Evolutionary conservation across 2,113 vertebrate genomes (phyloP).

Genomic region (Rhinoderma darwinii): DNA sequence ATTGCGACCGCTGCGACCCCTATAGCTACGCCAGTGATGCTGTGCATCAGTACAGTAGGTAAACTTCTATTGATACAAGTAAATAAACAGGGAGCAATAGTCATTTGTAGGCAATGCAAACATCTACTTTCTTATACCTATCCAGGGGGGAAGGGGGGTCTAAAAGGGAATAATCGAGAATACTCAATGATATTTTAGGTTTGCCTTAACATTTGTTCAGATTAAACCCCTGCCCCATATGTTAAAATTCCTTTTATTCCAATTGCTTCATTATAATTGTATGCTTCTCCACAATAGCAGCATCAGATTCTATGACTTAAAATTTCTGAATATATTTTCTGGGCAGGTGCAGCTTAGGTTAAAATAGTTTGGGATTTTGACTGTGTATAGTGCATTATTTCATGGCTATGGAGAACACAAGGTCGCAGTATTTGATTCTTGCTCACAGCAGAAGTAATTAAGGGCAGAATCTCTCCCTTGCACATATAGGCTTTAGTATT

Average conservation of each 20-base stretch:
- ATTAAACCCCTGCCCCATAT: neutral
- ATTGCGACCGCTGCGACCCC: too few species aligned
- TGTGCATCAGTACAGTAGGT: too few species aligned
- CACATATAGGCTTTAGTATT: slow-evolving; percentile 48
- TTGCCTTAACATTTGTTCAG: too few species aligned
- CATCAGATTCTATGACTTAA: neutral
- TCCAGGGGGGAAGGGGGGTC: too few species aligned
- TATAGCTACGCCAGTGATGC: too few species aligned
- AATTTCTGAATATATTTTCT: slow-evolving; percentile 20
- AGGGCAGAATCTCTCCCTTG: slow-evolving; percentile 53
- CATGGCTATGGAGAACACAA: slow-evolving; percentile 47
- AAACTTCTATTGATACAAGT: too few species aligned
- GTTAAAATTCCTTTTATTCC: neutral
- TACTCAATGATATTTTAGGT: too few species aligned
- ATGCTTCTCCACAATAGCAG: neutral
- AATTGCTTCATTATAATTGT: neutral
- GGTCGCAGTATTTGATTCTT: slow-evolving; percentile 50
- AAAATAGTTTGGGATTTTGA: slow-evolving; percentile 45
- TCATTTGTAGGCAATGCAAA: too few species aligned
- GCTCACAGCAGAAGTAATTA: slow-evolving; percentile 58
- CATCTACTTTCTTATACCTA: too few species aligned
- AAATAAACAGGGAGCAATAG: too few species aligned
- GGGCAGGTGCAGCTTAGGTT: slow-evolving; percentile 13
- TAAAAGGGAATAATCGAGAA: too few species aligned
- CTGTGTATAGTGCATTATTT: slow-evolving; percentile 39